phyloP scores from a whole-genome alignment of 2,888 invertebrate species.

The Eupithecia dodoneata region DNA sequence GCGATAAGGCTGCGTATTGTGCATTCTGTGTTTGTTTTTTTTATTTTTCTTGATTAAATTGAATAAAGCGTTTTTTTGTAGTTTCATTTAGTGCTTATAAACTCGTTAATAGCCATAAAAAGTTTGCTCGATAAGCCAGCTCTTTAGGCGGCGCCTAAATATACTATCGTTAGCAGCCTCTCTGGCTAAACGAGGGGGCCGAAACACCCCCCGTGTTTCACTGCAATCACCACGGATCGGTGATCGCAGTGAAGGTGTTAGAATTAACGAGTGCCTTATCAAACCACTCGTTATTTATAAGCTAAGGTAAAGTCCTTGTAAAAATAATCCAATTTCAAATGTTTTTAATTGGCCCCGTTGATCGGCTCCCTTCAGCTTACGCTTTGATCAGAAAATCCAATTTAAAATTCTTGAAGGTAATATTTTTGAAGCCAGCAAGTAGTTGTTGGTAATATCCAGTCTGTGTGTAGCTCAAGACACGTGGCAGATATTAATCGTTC shows the following conservation, averaged over 20 bases:
- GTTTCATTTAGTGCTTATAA: too few species aligned
- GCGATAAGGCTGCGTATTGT: too few species aligned
- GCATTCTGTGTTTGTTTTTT: too few species aligned
- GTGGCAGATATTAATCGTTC: constrained; percentile 31
- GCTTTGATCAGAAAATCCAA: constrained; percentile 6
- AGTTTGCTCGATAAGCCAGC: too few species aligned
- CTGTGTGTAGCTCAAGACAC: background rate
- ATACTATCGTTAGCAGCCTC: too few species aligned
- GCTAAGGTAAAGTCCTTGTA: background rate
- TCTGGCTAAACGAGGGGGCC: too few species aligned
- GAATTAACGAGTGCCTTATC: background rate
- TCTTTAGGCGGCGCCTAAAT: too few species aligned
- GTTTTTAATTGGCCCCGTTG: background rate
- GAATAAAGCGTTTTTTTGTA: too few species aligned
- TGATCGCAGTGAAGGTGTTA: background rate
- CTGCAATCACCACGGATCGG: background rate
- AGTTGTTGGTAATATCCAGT: background rate
- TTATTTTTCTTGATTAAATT: too few species aligned
- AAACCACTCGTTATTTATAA: background rate
- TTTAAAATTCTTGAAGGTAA: constrained; percentile 1
- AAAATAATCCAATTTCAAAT: background rate
- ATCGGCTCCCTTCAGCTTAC: background rate
- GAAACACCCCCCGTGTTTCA: too few species aligned
- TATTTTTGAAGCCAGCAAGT: background rate
- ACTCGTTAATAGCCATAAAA: too few species aligned